Evolutionary conservation across 2,113 vertebrate genomes (phyloP).

Genomic region (Danio rerio): DNA sequence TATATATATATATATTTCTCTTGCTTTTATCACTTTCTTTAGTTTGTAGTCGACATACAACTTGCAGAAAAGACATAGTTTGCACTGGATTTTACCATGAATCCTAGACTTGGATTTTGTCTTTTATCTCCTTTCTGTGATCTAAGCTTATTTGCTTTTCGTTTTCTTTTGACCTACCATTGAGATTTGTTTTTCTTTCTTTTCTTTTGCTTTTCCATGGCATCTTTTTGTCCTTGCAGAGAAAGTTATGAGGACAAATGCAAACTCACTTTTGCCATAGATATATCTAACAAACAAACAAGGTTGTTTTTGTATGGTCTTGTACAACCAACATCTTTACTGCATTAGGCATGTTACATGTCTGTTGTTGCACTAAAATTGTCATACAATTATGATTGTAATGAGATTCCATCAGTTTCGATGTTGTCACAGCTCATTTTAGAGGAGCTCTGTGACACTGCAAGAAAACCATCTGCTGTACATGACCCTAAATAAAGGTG

Average conservation of each 20-base stretch:
- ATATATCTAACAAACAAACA: conserved; percentile 55
- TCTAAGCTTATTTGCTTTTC: conserved; percentile 24
- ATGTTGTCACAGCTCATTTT: conserved; percentile 49
- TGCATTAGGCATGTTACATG: conserved; percentile 62
- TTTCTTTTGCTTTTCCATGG: conserved; percentile 50
- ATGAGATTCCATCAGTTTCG: conserved; percentile 58
- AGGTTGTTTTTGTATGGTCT: conserved; percentile 60
- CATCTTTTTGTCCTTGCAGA: conserved; percentile 54
- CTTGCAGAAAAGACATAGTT: conserved; percentile 67
- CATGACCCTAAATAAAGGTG: conserved; percentile 62
- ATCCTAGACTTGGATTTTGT: conserved; percentile 71
- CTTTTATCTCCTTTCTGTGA: conserved; percentile 50
- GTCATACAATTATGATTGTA: conserved; percentile 62
- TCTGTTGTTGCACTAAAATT: conserved; percentile 63
- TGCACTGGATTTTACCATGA: conserved; percentile 80
- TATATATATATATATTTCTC: conserved; percentile 65
- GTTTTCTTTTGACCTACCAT: conserved; percentile 41
- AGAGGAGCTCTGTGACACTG: conserved; percentile 51
- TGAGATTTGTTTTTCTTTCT: conserved; percentile 36
- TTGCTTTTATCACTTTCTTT: conserved; percentile 62
- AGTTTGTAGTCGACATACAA: conserved; percentile 66
- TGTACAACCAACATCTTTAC: conserved; percentile 62
- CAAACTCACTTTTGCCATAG: conserved; percentile 55
- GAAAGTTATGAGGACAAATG: conserved; percentile 57
- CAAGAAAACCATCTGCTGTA: conserved; percentile 53